Evolutionary conservation across 2,113 vertebrate genomes (phyloP).

Genomic region (Carassius carassius): DNA sequence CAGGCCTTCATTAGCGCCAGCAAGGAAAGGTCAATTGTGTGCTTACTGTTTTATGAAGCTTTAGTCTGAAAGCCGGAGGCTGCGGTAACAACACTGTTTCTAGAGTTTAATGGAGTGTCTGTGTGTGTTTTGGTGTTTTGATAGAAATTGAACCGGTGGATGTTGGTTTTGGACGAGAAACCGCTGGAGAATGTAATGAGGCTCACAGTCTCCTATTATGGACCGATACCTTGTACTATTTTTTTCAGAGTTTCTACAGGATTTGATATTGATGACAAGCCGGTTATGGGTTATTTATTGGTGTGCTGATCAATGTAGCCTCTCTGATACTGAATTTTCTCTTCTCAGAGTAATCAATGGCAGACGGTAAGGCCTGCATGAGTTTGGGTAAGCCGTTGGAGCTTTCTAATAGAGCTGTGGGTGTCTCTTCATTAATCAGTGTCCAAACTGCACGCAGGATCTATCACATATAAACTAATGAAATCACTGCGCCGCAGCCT

Average conservation of each 20-base stretch:
- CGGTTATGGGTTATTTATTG: slow-evolving; percentile 21
- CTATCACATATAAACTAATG: slow-evolving; percentile 43
- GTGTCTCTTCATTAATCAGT: slow-evolving; percentile 51
- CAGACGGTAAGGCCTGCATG: neutral
- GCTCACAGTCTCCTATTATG: neutral
- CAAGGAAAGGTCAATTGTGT: slow-evolving; percentile 4
- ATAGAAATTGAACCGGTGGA: slow-evolving; percentile 10
- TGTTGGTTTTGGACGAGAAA: neutral
- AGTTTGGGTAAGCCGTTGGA: neutral
- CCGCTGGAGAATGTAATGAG: neutral
- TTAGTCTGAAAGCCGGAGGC: neutral
- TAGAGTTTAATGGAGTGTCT: neutral
- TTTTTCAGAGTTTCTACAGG: neutral
- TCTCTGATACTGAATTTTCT: neutral
- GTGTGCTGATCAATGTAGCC: slow-evolving; percentile 14
- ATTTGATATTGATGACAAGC: slow-evolving; percentile 3
- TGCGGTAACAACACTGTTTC: slow-evolving; percentile 3
- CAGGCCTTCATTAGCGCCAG: slow-evolving; percentile 7
- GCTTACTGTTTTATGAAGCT: slow-evolving; percentile 22
- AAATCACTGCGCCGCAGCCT: slow-evolving; percentile 28
- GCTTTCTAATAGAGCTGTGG: slow-evolving; percentile 46
- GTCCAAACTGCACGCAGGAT: slow-evolving; percentile 31
- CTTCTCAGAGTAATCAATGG: neutral
- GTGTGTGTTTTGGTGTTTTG: slow-evolving; percentile 22
- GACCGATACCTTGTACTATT: neutral